Percentiles rank a stretch among this genome's conserved stretches.
phyloP scores from a whole-genome alignment of 1,140 invertebrate species.

The Hylyphantes graminicola region DNA sequence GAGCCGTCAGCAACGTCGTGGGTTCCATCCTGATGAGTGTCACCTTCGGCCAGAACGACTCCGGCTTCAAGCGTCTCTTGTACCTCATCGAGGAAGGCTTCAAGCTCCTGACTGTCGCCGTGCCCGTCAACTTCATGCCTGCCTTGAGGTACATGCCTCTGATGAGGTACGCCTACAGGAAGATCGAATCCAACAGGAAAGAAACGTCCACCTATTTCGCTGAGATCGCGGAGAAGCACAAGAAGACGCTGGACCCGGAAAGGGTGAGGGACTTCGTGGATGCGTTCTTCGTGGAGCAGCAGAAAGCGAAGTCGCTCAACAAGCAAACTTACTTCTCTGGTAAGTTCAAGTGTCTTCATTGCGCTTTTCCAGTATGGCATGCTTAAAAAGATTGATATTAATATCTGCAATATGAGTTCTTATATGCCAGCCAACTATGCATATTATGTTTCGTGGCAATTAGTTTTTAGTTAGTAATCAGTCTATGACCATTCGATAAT shows the following conservation, averaged over 20 bases:
- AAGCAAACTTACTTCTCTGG: conserved; percentile 68
- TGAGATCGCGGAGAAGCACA: conserved; percentile 83
- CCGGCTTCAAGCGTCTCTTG: conserved; percentile 82
- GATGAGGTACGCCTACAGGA: conserved; percentile 77
- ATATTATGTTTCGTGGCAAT: no score
- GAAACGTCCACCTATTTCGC: conserved; percentile 88
- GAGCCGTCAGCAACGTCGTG: conserved; percentile 90
- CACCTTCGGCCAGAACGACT: conserved; percentile 78
- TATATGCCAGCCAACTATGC: no score
- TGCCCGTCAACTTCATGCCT: conserved; percentile 78
- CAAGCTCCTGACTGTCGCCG: conserved; percentile 78
- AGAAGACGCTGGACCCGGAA: conserved; percentile 77
- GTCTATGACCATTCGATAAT: no score
- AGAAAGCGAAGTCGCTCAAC: conserved; percentile 81
- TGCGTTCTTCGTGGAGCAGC: conserved; percentile 85
- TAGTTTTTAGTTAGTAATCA: no score
- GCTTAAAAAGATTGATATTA: no score
- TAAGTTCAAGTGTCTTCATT: background rate
- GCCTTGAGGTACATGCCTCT: conserved; percentile 79
- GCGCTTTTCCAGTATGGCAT: no score
- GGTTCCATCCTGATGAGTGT: conserved; percentile 90
- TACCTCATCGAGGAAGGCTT: conserved; percentile 89
- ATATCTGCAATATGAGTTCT: no score
- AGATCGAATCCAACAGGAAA: conserved; percentile 80
- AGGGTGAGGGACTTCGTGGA: conserved; percentile 88